A percentile compares a stretch with the other conserved stretches of the same genome.
phyloP scores from a whole-genome alignment of 2,888 invertebrate species.

The Sminthurides aquaticus region DNA sequence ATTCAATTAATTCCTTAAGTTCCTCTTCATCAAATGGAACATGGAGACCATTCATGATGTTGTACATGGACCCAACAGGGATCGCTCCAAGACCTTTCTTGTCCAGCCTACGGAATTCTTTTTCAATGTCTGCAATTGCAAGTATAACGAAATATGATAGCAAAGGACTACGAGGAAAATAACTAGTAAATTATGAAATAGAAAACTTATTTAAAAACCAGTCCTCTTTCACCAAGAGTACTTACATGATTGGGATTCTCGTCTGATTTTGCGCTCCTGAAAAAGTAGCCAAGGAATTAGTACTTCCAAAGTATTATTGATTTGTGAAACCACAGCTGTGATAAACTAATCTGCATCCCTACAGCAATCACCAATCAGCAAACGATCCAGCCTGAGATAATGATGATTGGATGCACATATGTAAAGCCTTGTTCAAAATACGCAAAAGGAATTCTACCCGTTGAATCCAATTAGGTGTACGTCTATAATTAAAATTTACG shows the following conservation, averaged over 20 bases:
- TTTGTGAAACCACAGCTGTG: neutral
- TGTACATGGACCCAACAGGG: slow-evolving; percentile 27
- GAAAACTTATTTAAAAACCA: no score
- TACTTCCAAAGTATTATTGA: neutral
- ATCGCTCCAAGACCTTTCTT: slow-evolving; percentile 29
- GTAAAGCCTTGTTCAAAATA: no score
- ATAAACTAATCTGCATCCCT: neutral
- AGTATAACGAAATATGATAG: neutral
- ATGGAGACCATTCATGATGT: slow-evolving; percentile 23
- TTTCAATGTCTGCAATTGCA: slow-evolving; percentile 36
- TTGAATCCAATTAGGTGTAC: no score
- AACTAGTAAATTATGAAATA: no score
- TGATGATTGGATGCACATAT: no score
- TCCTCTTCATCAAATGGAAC: slow-evolving; percentile 29
- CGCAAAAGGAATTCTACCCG: no score
- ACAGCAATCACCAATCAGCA: neutral
- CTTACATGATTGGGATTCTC: slow-evolving; percentile 32
- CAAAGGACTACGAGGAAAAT: neutral
- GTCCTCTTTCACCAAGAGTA: no score
- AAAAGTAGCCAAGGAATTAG: neutral
- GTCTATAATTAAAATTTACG: no score
- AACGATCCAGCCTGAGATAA: no score
- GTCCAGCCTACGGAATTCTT: slow-evolving; percentile 36
- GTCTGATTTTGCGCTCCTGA: slow-evolving; percentile 31
- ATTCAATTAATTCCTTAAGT: slow-evolving; percentile 26